Conservation (phyloP, 2,113 vertebrate genomes). For the Thomomys bottae region DNA sequence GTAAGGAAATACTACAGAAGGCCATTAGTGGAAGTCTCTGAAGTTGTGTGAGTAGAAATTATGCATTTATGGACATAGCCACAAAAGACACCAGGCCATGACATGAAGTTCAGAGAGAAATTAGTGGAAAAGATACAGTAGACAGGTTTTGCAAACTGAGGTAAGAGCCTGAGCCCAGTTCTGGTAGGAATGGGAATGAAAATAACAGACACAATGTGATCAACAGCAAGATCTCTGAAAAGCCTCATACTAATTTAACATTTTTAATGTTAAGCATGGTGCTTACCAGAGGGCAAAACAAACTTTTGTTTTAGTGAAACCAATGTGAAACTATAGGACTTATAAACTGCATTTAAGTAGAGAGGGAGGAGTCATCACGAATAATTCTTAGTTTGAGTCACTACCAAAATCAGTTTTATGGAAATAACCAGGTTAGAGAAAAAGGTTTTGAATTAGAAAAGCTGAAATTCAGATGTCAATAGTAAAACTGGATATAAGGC, state of each 20-base stretch:
- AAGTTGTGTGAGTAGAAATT: background rate
- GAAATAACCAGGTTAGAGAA: background rate
- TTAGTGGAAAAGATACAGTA: background rate
- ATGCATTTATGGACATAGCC: background rate
- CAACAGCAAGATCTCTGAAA: background rate
- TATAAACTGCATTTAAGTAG: background rate
- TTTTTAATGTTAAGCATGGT: background rate
- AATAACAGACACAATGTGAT: background rate
- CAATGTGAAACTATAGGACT: background rate
- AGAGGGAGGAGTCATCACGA: background rate
- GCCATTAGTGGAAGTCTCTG: background rate
- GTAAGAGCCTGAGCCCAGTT: background rate
- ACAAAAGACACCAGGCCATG: background rate
- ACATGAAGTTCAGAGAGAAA: constrained; percentile 25
- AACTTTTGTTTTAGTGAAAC: constrained; percentile 18
- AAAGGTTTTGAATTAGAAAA: constrained; percentile 31
- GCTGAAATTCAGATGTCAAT: background rate
- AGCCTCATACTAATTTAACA: background rate
- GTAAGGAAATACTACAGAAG: background rate
- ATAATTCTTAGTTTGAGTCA: background rate
- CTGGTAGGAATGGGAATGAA: background rate
- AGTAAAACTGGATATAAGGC: background rate
- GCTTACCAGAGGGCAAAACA: background rate
- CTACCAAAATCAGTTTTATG: background rate
- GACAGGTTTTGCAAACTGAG: background rate